A percentile compares a stretch with the other conserved stretches of the same genome.
Conservation (phyloP, 2,888 invertebrate genomes). For the Entomobrya multifasciata region DNA sequence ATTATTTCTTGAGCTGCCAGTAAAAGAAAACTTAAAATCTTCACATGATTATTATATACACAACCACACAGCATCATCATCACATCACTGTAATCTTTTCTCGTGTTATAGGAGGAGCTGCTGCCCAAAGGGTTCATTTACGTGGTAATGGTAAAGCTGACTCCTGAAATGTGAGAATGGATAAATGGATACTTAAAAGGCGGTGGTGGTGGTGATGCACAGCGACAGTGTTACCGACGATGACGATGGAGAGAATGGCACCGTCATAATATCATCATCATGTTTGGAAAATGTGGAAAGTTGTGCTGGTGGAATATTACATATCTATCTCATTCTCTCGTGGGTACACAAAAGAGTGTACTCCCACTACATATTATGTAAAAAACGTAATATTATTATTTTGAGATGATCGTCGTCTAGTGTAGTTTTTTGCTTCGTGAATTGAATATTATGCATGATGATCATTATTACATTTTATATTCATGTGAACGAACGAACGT, state of each 20-base stretch:
- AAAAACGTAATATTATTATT: background rate
- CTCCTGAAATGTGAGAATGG: constrained; percentile 61
- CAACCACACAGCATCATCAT: background rate
- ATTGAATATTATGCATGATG: constrained; percentile 54
- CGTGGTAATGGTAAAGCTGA: constrained; percentile 31
- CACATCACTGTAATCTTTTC: constrained; percentile 17
- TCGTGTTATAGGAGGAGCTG: constrained; percentile 37
- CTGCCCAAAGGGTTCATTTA: constrained; percentile 69
- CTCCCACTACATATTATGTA: background rate
- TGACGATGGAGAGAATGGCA: constrained; percentile 54
- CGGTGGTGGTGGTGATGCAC: constrained; percentile 17
- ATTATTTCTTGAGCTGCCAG: constrained; percentile 41
- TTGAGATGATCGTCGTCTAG: background rate
- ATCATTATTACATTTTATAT: constrained; percentile 64
- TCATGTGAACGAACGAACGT: constrained; percentile 66
- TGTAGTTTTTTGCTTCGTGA: constrained; percentile 36
- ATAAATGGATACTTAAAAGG: constrained; percentile 61
- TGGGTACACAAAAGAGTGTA: background rate
- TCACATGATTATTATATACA: constrained; percentile 57
- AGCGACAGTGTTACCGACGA: no score
- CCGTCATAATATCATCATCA: no score
- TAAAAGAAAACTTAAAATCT: constrained; percentile 42
- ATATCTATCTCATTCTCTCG: background rate
- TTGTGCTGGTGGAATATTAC: background rate
- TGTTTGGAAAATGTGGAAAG: constrained; percentile 30